Percentiles rank a stretch among this genome's conserved stretches.
These are phyloP conservation scores for Tinea trinotella DNA, from an alignment of 2,888 invertebrate genomes.

Conservation along the genomic window DNA sequence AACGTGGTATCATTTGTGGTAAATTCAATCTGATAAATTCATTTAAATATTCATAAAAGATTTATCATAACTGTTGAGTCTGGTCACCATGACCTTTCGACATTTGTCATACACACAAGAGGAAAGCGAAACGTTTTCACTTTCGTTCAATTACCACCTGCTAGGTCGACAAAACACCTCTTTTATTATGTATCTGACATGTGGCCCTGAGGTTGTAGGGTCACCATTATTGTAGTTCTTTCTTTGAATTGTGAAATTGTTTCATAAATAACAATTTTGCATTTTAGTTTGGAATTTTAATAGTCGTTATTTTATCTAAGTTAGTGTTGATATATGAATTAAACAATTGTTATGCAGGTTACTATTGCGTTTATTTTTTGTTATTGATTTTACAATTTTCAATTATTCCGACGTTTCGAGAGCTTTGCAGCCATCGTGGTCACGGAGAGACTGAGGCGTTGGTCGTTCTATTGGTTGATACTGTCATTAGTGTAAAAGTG, in stretches of 20 bases:
- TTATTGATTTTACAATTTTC: too few species aligned
- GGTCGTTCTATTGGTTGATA: too few species aligned
- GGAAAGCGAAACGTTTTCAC: constrained; percentile 47
- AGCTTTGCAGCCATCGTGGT: too few species aligned
- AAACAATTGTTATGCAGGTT: too few species aligned
- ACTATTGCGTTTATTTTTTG: too few species aligned
- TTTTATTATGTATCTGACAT: not conserved
- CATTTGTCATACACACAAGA: constrained; percentile 18
- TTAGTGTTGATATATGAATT: too few species aligned
- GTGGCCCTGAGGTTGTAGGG: not conserved
- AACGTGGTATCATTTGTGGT: too few species aligned
- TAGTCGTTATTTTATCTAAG: not conserved
- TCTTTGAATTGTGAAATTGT: not conserved
- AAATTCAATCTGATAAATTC: not conserved
- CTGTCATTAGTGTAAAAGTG: too few species aligned
- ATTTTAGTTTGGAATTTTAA: not conserved
- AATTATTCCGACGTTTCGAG: too few species aligned
- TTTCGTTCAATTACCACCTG: constrained; percentile 46
- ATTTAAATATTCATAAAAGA: not conserved
- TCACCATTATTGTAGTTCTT: constrained; percentile 10
- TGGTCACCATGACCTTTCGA: constrained; percentile 4
- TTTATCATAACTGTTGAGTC: not conserved
- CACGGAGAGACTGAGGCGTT: too few species aligned
- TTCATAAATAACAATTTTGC: not conserved
- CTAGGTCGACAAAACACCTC: constrained; percentile 21